Percentiles rank a stretch among this genome's conserved stretches.
These are phyloP conservation scores for Pygocentrus nattereri DNA, from an alignment of 2,797 vertebrate genomes.

Conservation along the genomic window DNA sequence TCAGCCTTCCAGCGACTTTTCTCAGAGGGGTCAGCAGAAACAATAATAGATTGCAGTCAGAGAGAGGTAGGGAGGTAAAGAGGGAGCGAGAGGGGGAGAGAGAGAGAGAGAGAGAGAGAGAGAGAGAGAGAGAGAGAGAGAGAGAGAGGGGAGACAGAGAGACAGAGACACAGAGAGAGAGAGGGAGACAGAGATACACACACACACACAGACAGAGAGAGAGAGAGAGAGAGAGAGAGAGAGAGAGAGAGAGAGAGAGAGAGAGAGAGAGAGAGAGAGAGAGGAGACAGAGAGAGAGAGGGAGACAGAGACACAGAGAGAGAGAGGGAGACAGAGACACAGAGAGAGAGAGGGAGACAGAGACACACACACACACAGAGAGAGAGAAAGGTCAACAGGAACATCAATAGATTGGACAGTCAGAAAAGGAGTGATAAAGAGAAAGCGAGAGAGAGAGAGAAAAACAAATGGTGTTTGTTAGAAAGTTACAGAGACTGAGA, in stretches of 20 bases:
- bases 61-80: neutral
- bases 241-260: neutral
- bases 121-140: too few relatives aligned
- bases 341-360: neutral
- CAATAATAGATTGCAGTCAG: neutral
- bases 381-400: neutral
- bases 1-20: constrained; percentile 90
- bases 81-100: neutral
- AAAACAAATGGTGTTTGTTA: neutral
- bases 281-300: neutral
- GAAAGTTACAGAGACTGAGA: neutral
- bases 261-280: neutral
- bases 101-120: neutral
- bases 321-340: neutral
- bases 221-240: neutral
- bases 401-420: too few relatives aligned
- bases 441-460: neutral
- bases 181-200: neutral
- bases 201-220: too few relatives aligned
- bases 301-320: neutral
- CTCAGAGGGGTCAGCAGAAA: neutral
- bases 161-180: neutral
- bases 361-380: neutral
- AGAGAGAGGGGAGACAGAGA: too few relatives aligned
- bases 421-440: too few relatives aligned